Evolutionary conservation across 2,797 vertebrate genomes (phyloP).

Genomic region (Chelon auratus): DNA sequence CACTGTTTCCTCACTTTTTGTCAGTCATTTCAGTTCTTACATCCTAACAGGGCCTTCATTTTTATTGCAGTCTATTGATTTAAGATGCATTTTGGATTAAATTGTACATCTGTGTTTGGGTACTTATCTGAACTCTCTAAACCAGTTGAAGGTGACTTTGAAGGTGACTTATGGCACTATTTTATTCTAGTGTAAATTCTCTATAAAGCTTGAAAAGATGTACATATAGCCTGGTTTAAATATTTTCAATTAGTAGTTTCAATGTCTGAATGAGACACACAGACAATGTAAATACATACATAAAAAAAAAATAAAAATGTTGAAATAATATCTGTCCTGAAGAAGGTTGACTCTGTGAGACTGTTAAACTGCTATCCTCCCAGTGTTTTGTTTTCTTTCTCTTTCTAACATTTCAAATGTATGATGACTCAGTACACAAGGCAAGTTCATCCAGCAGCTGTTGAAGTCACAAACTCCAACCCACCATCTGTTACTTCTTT

Average conservation of each 20-base stretch:
- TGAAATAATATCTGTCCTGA: background rate
- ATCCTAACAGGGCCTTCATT: background rate
- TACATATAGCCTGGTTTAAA: background rate
- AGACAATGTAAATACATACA: background rate
- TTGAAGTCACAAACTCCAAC: slow-evolving; percentile 40
- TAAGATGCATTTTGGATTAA: background rate
- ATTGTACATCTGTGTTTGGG: background rate
- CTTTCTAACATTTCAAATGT: slow-evolving; percentile 18
- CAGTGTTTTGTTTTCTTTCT: background rate
- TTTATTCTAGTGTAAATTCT: background rate
- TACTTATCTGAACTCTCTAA: background rate
- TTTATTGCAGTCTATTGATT: background rate
- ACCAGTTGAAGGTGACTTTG: background rate
- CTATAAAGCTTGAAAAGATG: background rate
- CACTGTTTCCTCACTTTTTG: slow-evolving; percentile 66
- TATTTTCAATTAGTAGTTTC: background rate
- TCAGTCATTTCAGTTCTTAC: background rate
- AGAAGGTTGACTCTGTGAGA: background rate
- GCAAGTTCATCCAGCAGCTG: slow-evolving; percentile 49
- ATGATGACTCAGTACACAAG: slow-evolving; percentile 34
- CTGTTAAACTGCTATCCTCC: background rate
- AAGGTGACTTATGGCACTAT: background rate
- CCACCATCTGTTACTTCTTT: slow-evolving; percentile 42
- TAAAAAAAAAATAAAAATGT: background rate
- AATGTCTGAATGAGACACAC: background rate